Evolutionary conservation across 1,140 invertebrate genomes (phyloP), one percentile per base, ranked within the genome.

Genomic region (Anthonomus grandis): DNA sequence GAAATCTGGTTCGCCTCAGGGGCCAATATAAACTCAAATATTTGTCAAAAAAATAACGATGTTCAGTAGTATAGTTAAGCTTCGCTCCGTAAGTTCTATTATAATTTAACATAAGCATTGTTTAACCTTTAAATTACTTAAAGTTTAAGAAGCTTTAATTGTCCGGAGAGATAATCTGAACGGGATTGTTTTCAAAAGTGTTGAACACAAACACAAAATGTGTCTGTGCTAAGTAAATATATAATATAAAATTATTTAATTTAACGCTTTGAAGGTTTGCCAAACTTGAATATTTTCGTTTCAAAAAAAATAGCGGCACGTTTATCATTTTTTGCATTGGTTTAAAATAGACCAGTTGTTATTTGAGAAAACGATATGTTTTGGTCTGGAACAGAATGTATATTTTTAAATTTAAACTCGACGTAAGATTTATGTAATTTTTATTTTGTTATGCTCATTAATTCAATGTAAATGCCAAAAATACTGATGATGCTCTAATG

Each of bases 11-110:
- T 3, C 24, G 37, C 27, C 62, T 45, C 15, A 63, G 31, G 17
- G 57, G 52, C 62, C 62, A 63, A 47, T 46, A 60, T n/a, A 60
- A 46, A 21, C 18, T 51, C 45, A 60, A 45, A 36, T 36, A 55
- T 18, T 57, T 53, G 24, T 63, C 62, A 25, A 60, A 60, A 49
- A 57, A 57, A 27, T 60, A 59, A n/a, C 57, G 54, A 34, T 44
- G 49, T 27, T 49, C 47, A 8, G 24, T 56, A 36, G 51, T 47
- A 27, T 57, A 63, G 17, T 45, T 21, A 21, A 63, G 10, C 27
- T 57, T 59, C 23, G 52, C 57, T n/a, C 62, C 62, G 27, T 57
- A 63, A 12, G 49, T 45, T 24, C 55, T 9, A 15, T 63, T 54
- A 25, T 63, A 63, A 10, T 49, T 57, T 23, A 60, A n/a, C n/a